These are phyloP conservation scores for Acanthaster planci DNA, from an alignment of 35 echinoderm and acorn worm genomes.

Conservation along the genomic window DNA sequence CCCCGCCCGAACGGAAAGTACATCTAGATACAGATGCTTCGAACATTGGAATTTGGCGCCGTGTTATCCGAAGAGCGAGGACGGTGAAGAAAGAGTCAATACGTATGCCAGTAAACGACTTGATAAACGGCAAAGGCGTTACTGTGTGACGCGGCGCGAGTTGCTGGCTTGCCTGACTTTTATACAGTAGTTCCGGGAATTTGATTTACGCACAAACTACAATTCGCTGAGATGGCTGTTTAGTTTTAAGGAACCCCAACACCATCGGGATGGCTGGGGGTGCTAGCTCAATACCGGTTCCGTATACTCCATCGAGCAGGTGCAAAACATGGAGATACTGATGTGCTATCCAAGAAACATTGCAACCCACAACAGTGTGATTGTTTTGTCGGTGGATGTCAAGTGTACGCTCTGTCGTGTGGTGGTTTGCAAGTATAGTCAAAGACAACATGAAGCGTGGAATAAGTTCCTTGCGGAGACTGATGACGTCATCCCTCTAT, in stretches of 20 bases:
- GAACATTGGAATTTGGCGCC: constrained; percentile 21
- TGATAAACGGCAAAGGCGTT: constrained; percentile 33
- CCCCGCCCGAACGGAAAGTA: constrained; percentile 24
- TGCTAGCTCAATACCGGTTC: constrained; percentile 38
- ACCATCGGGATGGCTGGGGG: constrained; percentile 50
- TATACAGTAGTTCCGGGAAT: background rate
- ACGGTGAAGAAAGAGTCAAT: background rate
- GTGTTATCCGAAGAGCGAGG: background rate
- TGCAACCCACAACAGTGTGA: constrained; percentile 4
- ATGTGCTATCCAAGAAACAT: constrained; percentile 9
- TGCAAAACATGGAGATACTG: constrained; percentile 20
- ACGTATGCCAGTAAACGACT: background rate
- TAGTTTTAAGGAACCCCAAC: constrained; percentile 36
- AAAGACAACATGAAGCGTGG: background rate
- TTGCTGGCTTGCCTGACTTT: too few relatives aligned
- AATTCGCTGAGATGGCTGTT: constrained; percentile 44
- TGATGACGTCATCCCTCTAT: background rate
- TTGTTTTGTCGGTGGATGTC: background rate
- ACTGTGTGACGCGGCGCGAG: constrained; percentile 20
- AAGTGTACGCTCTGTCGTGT: background rate
- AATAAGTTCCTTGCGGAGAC: background rate
- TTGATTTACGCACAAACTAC: constrained; percentile 20
- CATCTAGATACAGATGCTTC: constrained; percentile 80
- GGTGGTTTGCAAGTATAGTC: background rate
- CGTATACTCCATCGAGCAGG: constrained; percentile 28